These are phyloP conservation scores for Eidolon helvum DNA, from an alignment of 2,113 vertebrate species.

Conservation along the genomic window DNA sequence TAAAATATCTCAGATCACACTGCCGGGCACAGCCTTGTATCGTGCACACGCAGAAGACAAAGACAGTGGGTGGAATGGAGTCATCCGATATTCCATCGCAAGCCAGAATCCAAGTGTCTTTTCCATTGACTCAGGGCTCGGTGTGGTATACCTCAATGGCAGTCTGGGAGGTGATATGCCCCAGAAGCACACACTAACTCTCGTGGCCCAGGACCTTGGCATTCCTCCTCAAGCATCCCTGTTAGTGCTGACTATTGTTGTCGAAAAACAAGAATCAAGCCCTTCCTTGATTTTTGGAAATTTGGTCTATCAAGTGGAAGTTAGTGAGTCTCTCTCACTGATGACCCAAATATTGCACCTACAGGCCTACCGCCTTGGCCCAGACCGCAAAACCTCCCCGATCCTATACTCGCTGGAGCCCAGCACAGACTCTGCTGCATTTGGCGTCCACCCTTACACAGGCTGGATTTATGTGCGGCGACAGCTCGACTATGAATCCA, in stretches of 20 bases:
- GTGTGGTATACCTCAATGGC: conserved; percentile 85
- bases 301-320: conserved; percentile 91
- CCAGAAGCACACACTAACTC: conserved; percentile 77
- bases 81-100: conserved; percentile 85
- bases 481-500: conserved; percentile 88
- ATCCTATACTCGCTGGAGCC: conserved; percentile 84
- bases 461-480: conserved; percentile 90
- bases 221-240: conserved; percentile 83
- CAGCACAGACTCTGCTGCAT: conserved; percentile 77
- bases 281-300: conserved; percentile 89
- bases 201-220: conserved; percentile 89
- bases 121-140: conserved; percentile 83
- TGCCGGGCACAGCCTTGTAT: conserved; percentile 88
- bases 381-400: neutral
- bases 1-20: conserved; percentile 80
- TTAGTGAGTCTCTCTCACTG: conserved; percentile 86
- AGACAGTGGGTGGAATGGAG: conserved; percentile 90
- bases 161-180: conserved; percentile 71
- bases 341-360: conserved; percentile 86
- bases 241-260: conserved; percentile 81
- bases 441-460: conserved; percentile 85
- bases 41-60: conserved; percentile 90
- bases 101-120: conserved; percentile 79
- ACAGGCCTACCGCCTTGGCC: conserved; percentile 78
- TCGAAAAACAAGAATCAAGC: conserved; percentile 78